These are phyloP conservation scores for Aromia moschata DNA, from an alignment of 2,888 invertebrate species.

Conservation along the genomic window DNA sequence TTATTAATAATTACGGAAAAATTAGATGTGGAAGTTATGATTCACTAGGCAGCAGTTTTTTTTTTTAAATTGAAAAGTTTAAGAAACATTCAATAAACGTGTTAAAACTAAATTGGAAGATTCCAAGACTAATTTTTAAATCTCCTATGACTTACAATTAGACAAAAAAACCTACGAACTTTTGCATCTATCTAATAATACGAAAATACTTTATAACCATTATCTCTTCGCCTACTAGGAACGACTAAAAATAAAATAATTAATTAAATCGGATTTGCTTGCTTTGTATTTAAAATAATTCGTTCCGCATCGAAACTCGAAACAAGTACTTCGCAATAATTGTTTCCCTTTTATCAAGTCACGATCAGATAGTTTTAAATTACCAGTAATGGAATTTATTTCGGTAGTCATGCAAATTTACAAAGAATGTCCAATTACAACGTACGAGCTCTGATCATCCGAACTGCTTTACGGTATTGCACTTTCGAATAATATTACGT, in stretches of 20 bases:
- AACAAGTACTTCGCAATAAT: slow-evolving; percentile 33
- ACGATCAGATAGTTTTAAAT: slow-evolving; percentile 35
- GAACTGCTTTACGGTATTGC: background rate
- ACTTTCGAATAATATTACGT: background rate
- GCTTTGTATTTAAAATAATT: slow-evolving; percentile 3
- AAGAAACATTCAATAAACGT: too few relatives aligned
- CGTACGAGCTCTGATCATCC: background rate
- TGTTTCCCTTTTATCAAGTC: slow-evolving; percentile 29
- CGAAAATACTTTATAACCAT: too few relatives aligned
- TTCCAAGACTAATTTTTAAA: too few relatives aligned
- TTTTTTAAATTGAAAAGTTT: too few relatives aligned
- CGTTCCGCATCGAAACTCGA: slow-evolving; percentile 32
- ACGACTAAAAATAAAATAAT: background rate
- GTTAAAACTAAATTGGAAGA: too few relatives aligned
- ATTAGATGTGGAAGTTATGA: too few relatives aligned
- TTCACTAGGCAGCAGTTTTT: too few relatives aligned
- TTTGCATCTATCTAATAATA: too few relatives aligned
- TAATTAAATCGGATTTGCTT: background rate
- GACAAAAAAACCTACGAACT: too few relatives aligned
- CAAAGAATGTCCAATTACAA: slow-evolving; percentile 18
- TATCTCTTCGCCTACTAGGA: too few relatives aligned
- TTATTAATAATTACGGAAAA: too few relatives aligned
- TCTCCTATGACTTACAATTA: too few relatives aligned
- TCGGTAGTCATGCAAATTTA: slow-evolving; percentile 27
- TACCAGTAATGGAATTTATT: slow-evolving; percentile 36